Percentiles rank a stretch among this genome's conserved stretches.
Conservation (phyloP, 2,113 vertebrate species). For the Sarotherodon lohbergeri region DNA sequence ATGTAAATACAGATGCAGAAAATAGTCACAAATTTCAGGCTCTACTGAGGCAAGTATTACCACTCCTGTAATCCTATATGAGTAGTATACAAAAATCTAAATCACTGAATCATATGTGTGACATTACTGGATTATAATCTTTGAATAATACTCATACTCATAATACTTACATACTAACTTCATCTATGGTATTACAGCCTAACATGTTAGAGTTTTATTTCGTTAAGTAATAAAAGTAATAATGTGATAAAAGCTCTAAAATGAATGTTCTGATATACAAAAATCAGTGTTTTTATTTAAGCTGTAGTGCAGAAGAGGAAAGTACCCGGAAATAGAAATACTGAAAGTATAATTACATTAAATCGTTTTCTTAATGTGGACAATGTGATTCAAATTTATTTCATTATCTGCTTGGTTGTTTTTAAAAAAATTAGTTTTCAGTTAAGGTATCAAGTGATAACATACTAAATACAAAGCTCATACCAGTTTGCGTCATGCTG, state of each 20-base stretch:
- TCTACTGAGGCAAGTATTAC: not conserved
- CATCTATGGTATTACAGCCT: not conserved
- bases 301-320: not conserved
- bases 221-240: not conserved
- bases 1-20: not conserved
- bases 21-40: rapidly evolving
- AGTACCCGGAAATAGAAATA: not conserved
- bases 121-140: not conserved
- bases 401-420: not conserved
- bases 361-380: not conserved
- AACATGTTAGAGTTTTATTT: not conserved
- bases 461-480: not conserved
- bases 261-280: not conserved
- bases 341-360: not conserved
- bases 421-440: rapidly evolving
- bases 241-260: not conserved
- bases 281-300: not conserved
- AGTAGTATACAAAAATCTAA: not conserved
- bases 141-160: not conserved
- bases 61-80: not conserved
- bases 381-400: not conserved
- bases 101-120: not conserved
- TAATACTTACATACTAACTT: not conserved
- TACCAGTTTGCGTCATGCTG: not conserved
- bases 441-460: not conserved